Evolutionary conservation across 2,888 invertebrate genomes (phyloP).

Genomic region (Caenorhabditis sinica): DNA sequence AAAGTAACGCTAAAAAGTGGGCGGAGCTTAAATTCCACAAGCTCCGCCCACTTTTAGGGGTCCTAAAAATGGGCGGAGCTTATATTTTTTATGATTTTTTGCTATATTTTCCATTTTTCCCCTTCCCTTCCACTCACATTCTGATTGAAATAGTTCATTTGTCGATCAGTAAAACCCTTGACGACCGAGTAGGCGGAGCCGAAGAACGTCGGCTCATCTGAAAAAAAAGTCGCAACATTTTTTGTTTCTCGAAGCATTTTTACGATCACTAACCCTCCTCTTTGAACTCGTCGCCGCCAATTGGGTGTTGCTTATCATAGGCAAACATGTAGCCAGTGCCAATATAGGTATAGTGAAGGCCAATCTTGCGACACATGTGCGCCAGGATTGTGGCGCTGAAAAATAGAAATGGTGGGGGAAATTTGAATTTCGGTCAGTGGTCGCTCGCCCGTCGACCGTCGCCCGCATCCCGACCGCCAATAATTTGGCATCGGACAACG

Average conservation of each 20-base stretch:
- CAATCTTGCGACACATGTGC: slow-evolving; percentile 76
- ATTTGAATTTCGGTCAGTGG: too few relatives aligned
- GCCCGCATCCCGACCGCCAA: too few relatives aligned
- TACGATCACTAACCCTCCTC: slow-evolving; percentile 72
- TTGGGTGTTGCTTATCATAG: slow-evolving; percentile 81
- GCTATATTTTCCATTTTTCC: not conserved
- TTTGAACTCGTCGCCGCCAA: slow-evolving; percentile 79
- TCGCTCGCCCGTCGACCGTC: too few relatives aligned
- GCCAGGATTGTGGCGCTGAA: slow-evolving; percentile 78
- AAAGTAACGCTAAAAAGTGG: too few relatives aligned
- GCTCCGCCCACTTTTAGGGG: too few relatives aligned
- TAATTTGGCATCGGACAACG: too few relatives aligned
- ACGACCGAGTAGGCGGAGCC: slow-evolving; percentile 83
- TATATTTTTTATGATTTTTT: too few relatives aligned
- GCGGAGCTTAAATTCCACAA: too few relatives aligned
- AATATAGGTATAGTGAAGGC: slow-evolving; percentile 82
- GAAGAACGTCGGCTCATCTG: slow-evolving; percentile 82
- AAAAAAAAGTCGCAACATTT: slow-evolving; percentile 28
- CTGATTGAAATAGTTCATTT: slow-evolving; percentile 73
- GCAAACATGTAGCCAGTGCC: slow-evolving; percentile 83
- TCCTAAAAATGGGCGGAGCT: too few relatives aligned
- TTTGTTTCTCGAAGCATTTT: not conserved
- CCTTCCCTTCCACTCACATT: slow-evolving; percentile 33
- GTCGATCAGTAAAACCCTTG: slow-evolving; percentile 82
- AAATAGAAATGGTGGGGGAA: too few relatives aligned